phyloP scores from a whole-genome alignment of 2,888 invertebrate genomes.

The Anarsia innoxiella region DNA sequence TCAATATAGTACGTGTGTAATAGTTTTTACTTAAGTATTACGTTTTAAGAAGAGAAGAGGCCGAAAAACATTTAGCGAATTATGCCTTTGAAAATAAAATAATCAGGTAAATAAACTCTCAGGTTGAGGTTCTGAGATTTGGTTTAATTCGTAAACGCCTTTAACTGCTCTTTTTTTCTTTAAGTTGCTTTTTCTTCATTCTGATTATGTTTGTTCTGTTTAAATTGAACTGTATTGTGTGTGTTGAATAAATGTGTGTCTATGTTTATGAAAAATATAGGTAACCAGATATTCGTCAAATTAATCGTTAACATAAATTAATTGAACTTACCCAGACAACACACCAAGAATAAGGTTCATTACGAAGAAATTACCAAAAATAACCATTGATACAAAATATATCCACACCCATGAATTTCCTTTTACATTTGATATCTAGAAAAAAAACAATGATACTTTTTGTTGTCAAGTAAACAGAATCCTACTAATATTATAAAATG shows the following conservation, averaged over 20 bases:
- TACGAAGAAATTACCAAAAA: slow-evolving; percentile 99
- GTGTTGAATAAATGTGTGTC: no score
- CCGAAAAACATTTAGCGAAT: no score
- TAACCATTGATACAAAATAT: slow-evolving; percentile 98
- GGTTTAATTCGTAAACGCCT: no score
- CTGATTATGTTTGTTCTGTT: neutral
- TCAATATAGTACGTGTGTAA: neutral
- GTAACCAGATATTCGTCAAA: slow-evolving; percentile 87
- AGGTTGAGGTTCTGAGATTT: no score
- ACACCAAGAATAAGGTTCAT: slow-evolving; percentile 99
- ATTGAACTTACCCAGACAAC: slow-evolving; percentile 91
- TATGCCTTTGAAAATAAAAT: no score
- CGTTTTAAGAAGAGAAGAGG: no score
- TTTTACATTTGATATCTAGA: slow-evolving; percentile 94
- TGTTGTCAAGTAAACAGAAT: no score
- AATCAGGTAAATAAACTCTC: neutral
- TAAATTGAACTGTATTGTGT: neutral
- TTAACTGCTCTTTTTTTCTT: neutral
- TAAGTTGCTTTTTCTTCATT: slow-evolving; percentile 1
- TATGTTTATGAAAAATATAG: slow-evolving; percentile 28
- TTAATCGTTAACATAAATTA: neutral
- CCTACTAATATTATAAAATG: no score
- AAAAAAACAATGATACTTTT: slow-evolving; percentile 22
- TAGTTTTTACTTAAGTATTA: no score
- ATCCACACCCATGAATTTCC: slow-evolving; percentile 98